Conservation (phyloP, 2,797 vertebrate genomes). For the Sitta carolinensis region DNA sequence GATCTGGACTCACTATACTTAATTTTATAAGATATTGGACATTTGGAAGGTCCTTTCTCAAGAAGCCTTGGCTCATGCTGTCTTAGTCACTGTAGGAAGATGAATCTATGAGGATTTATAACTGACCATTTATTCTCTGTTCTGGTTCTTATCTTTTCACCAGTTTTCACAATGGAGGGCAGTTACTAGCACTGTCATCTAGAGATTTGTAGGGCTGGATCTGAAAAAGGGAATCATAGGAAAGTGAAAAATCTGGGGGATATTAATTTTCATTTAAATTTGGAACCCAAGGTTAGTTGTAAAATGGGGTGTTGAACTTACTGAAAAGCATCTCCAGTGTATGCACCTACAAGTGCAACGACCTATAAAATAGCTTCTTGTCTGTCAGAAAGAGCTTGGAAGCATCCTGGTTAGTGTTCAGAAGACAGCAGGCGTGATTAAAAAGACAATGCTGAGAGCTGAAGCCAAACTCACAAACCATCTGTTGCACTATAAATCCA, state of each 20-base stretch:
- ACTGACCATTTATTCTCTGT: not conserved
- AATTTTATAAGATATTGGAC: not conserved
- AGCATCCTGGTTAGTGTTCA: not conserved
- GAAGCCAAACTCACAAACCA: not conserved
- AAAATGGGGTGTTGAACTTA: not conserved
- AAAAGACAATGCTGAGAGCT: not conserved
- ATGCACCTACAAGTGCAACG: fast-evolving
- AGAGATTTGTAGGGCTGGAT: not conserved
- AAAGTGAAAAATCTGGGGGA: not conserved
- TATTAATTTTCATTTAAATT: not conserved
- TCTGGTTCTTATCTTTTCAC: not conserved
- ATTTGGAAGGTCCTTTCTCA: not conserved
- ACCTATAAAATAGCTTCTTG: not conserved
- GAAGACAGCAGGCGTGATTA: not conserved
- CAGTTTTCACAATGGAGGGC: not conserved
- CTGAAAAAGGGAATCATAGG: not conserved
- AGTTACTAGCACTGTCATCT: not conserved
- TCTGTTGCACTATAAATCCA: not conserved
- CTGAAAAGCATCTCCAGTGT: not conserved
- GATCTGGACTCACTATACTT: not conserved
- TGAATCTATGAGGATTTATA: not conserved
- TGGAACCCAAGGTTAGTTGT: not conserved
- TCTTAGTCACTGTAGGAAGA: not conserved
- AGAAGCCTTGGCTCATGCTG: not conserved
- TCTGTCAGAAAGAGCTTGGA: not conserved